Evolutionary conservation across 2,888 invertebrate genomes (phyloP), one percentile per base, ranked within the genome.

Genomic region (Alentia gelatinosa): DNA sequence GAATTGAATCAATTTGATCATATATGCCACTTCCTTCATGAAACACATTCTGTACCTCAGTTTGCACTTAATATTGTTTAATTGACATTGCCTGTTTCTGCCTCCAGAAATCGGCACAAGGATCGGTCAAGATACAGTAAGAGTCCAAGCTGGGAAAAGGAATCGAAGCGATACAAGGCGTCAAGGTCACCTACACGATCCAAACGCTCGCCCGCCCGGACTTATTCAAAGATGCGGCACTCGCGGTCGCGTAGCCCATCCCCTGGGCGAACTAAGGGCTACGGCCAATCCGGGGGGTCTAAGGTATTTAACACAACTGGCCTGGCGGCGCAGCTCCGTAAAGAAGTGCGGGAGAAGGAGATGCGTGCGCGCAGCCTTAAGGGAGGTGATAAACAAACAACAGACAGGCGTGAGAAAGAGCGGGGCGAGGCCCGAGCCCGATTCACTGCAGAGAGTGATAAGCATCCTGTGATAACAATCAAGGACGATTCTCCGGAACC

Each of bases 391-490:
- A 86, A 86, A 26, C 47, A 12, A 19, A 5, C 30, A 1, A 47
- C 30, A 42, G 83, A 83, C 26, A 30, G 37, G 15, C 39, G 40
- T 23, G 47, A 86, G 30, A 42, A 42, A n/a, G 47, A 30, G 42
- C 33, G 33, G 1, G 42, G 47, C 30, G 35, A 5, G 86, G 23
- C 42, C 26, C 23, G 86, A 23, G 47, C 86, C 50, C 86, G 86
- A 1, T 86, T 86, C 47, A 47, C n/a, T 86, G 47, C 86, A 1
- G 86, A 86, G 15, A 86, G 86, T 86, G 86, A 86, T 86, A 86
- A 86, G 86, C 86, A 86, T 30, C 47, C 86, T 86, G 86, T 86
- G 86, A 86, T 86, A 86, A 86, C 86, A 1, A 86, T 86, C 42
- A 50, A 50, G 47, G 86, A 86, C 86, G 86, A 86, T 86, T 47